These are phyloP conservation scores for Aeoliscus strigatus DNA, from an alignment of 2,797 vertebrate species.

Conservation along the genomic window DNA sequence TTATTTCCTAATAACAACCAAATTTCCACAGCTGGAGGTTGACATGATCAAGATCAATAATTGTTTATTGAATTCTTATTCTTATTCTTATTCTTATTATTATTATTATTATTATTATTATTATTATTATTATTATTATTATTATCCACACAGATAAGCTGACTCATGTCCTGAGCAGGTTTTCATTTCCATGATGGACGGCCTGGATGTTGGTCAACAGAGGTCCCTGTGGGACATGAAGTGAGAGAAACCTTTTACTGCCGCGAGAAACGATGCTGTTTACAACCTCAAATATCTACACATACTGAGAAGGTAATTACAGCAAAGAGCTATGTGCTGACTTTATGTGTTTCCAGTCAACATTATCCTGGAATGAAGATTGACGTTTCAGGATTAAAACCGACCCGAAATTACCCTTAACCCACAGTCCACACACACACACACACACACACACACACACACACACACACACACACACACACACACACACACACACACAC, in stretches of 20 bases:
- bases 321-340: constrained; percentile 48
- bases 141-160: neutral
- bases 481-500: constrained; percentile 14
- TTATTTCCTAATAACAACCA: too few relatives aligned
- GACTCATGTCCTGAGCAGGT: neutral
- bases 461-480: constrained; percentile 4
- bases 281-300: constrained; percentile 30
- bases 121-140: too few relatives aligned
- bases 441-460: constrained; percentile 9
- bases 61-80: too few relatives aligned
- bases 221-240: constrained; percentile 23
- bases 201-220: constrained; percentile 20
- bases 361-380: constrained; percentile 61
- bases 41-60: too few relatives aligned
- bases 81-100: too few relatives aligned
- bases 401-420: constrained; percentile 56
- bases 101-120: too few relatives aligned
- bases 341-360: constrained; percentile 57
- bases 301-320: constrained; percentile 39
- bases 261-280: constrained; percentile 34
- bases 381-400: constrained; percentile 63
- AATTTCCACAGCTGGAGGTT: too few relatives aligned
- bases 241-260: constrained; percentile 29
- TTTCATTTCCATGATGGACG: constrained; percentile 18
- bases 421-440: constrained; percentile 34